Evolutionary conservation across 2,888 invertebrate species (phyloP).

Genomic region (Blastobasis lacticolella): DNA sequence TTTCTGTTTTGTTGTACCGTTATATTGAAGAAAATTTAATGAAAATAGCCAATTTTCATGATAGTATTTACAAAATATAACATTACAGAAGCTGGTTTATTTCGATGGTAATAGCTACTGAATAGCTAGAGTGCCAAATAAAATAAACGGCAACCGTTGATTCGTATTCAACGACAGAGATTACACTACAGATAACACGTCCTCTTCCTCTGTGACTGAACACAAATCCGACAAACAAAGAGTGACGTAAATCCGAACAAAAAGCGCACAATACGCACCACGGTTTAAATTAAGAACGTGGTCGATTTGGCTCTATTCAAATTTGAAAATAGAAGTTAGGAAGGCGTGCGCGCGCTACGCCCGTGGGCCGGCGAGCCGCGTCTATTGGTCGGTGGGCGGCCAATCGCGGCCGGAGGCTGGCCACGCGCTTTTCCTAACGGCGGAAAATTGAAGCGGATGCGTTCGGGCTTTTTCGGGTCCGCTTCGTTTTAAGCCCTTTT

Average conservation of each 20-base stretch:
- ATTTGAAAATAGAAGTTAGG: slow-evolving; percentile 62
- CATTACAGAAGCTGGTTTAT: no score
- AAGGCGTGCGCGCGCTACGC: slow-evolving; percentile 52
- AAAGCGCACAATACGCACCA: slow-evolving; percentile 10
- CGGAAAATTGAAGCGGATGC: slow-evolving; percentile 1
- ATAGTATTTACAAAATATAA: no score
- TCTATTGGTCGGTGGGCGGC: slow-evolving; percentile 52
- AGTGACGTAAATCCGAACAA: background rate
- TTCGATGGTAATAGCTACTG: no score
- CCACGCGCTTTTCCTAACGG: slow-evolving; percentile 42
- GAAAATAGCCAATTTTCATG: no score
- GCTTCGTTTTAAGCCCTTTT: background rate
- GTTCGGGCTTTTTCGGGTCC: background rate
- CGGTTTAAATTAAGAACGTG: slow-evolving; percentile 31
- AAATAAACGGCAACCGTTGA: no score
- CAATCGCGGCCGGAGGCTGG: slow-evolving; percentile 54
- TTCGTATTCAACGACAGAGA: no score
- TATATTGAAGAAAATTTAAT: no score
- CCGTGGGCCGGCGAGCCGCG: slow-evolving; percentile 44
- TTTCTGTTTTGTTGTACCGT: no score
- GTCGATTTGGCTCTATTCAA: slow-evolving; percentile 39
- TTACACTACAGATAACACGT: no score
- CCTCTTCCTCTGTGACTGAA: no score
- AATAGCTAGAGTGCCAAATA: no score
- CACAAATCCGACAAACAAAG: no score